These are phyloP conservation scores for Propithecus coquereli DNA, from an alignment of 2,113 vertebrate genomes.

Conservation along the genomic window DNA sequence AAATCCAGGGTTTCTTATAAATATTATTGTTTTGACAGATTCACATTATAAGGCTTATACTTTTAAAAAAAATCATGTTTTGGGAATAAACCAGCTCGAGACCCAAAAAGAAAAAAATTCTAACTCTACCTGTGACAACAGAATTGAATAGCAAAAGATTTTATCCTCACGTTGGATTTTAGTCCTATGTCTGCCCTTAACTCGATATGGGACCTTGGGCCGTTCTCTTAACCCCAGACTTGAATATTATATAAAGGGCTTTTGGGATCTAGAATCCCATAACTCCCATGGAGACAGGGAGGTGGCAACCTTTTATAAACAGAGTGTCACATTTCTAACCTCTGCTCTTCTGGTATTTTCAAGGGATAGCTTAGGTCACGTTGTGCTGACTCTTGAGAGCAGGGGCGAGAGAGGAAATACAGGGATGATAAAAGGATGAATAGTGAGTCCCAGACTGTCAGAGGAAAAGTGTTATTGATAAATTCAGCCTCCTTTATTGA, in stretches of 20 bases:
- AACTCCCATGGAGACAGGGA: background rate
- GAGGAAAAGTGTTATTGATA: slow-evolving; percentile 21
- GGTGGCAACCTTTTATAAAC: slow-evolving; percentile 26
- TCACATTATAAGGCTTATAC: background rate
- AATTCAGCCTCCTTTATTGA: background rate
- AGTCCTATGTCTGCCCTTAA: background rate
- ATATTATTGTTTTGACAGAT: background rate
- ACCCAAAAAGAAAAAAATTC: background rate
- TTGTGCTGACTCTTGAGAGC: background rate
- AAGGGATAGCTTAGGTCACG: slow-evolving; percentile 23
- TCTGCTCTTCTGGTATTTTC: slow-evolving; percentile 63
- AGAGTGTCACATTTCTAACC: slow-evolving; percentile 46
- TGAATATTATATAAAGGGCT: background rate
- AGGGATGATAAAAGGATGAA: slow-evolving; percentile 15
- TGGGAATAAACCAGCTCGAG: background rate
- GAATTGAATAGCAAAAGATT: background rate
- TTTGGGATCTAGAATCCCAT: background rate
- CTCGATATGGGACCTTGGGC: background rate
- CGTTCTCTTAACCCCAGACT: background rate
- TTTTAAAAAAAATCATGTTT: background rate
- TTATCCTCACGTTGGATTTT: background rate
- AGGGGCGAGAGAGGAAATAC: background rate
- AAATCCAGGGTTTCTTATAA: background rate
- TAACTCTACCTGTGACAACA: background rate
- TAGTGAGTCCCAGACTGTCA: background rate